Evolutionary conservation across 2,888 invertebrate genomes (phyloP), one percentile per base, ranked within the genome.

Genomic region (Tribolium freemani): DNA sequence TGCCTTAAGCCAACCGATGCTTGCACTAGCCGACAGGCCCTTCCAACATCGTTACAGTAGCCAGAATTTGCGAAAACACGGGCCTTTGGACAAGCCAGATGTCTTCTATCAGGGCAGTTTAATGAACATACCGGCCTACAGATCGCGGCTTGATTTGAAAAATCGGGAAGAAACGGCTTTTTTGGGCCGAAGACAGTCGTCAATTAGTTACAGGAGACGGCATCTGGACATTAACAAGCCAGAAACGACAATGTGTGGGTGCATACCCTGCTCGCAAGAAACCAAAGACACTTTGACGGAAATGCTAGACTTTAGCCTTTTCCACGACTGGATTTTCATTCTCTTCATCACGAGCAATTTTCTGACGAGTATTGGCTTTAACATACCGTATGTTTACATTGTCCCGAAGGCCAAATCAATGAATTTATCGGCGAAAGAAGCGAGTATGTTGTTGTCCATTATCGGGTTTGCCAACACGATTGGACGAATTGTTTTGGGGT

Each of bases 281-380:
- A 92, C 92, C 6, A 90, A 90, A 82, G 91, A 93, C 76, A 93
- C 93, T 1, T 87, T 95, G 71, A 88, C 89, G 56, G 91, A 93
- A 87, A 96, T 97, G 95, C 90, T 98, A 82, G 95, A 97, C 83
- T 89, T 97, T 76, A 90, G 92, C 0, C 88, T 99, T 57, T 89
- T 99, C 70, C 91, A 91, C 79, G 95, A 97, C 86, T 91, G 93
- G 26, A 89, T 97, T 76, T 99, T 98, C 86, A 88, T 98, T 75
- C 87, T 98, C 73, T 99, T 98, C 86, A 92, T 94, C 9, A 80
- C 96, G 66, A 98, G 98, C 45, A 99, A 99, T 87, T 96, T 99
- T 85, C 92, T 95, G 83, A 97, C 97, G 50, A 97, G 96, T 84
- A 93, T 98, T 83, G 97, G 97, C 73, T 97, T 96, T 88, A 96